Conservation (phyloP, 2,797 vertebrate genomes). For the Meriones psammophilus region DNA sequence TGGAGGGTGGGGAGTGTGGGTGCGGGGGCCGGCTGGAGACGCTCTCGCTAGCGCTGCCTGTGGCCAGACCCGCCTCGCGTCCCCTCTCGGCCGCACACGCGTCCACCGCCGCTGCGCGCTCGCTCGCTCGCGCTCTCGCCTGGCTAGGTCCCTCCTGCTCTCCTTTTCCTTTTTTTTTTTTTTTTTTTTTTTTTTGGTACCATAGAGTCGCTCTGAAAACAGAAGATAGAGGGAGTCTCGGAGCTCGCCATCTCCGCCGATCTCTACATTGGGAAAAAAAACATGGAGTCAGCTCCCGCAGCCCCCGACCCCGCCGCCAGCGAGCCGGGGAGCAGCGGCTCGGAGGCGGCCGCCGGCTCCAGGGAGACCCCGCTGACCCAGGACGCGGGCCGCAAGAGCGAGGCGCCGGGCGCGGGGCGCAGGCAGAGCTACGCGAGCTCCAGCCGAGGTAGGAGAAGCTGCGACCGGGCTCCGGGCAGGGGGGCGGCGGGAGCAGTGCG, state of each 20-base stretch:
- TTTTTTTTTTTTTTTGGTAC: constrained; percentile 84
- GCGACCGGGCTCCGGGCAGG: constrained; percentile 61
- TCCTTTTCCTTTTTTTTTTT: constrained; percentile 76
- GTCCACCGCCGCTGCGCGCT: constrained; percentile 90
- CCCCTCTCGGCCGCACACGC: constrained; percentile 85
- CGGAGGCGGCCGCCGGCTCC: constrained; percentile 95
- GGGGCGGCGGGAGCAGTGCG: constrained; percentile 25
- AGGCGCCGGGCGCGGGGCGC: constrained; percentile 93
- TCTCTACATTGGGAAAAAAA: constrained; percentile 93
- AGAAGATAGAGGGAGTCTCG: constrained; percentile 93
- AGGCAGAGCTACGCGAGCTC: constrained; percentile 96
- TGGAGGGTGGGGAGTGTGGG: constrained; percentile 79
- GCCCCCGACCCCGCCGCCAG: constrained; percentile 97
- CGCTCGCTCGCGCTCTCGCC: constrained; percentile 83
- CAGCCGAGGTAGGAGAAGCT: constrained; percentile 92
- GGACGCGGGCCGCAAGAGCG: constrained; percentile 96
- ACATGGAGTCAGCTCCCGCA: constrained; percentile 98
- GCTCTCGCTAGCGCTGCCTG: constrained; percentile 97
- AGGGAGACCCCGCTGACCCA: constrained; percentile 96
- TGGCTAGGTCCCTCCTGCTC: constrained; percentile 74
- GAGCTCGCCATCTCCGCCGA: constrained; percentile 93
- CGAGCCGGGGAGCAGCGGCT: constrained; percentile 96
- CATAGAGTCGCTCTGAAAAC: constrained; percentile 95
- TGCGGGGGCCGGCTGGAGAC: constrained; percentile 82
- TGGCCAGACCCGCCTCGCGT: constrained; percentile 91